Evolutionary conservation across 2,113 vertebrate species (phyloP).

Genomic region (Psettodes erumei): DNA sequence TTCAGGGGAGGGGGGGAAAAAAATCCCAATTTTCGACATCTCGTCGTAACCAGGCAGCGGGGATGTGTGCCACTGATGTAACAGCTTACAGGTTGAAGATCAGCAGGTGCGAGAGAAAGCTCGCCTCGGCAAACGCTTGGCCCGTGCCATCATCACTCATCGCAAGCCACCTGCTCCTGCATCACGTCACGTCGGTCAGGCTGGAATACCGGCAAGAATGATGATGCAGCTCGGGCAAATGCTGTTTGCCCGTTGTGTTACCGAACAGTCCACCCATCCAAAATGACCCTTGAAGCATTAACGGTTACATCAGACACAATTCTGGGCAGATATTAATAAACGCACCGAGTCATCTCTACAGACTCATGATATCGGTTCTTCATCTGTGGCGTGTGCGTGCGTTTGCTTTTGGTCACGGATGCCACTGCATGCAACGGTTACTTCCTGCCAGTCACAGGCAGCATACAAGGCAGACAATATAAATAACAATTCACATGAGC

Average conservation of each 20-base stretch:
- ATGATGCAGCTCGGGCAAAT: slow-evolving; percentile 25
- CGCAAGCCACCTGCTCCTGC: slow-evolving; percentile 59
- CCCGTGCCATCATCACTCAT: slow-evolving; percentile 39
- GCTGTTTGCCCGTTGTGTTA: slow-evolving; percentile 32
- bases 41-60: slow-evolving; percentile 9
- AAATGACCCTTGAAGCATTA: slow-evolving; percentile 28
- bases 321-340: slow-evolving; percentile 43
- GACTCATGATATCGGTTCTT: slow-evolving; percentile 25
- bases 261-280: slow-evolving; percentile 11
- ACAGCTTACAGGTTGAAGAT: slow-evolving; percentile 16
- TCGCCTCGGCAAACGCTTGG: slow-evolving; percentile 36
- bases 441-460: not conserved
- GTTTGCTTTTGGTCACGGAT: slow-evolving; percentile 3
- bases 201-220: slow-evolving; percentile 23
- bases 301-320: slow-evolving; percentile 42
- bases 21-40: slow-evolving; percentile 4
- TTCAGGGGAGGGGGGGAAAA: no score
- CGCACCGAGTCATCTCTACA: slow-evolving; percentile 1
- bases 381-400: slow-evolving; percentile 5
- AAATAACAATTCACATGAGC: not conserved
- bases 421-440: slow-evolving; percentile 1
- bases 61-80: not conserved
- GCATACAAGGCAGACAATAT: not conserved
- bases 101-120: slow-evolving; percentile 27
- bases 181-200: slow-evolving; percentile 34